phyloP scores from a whole-genome alignment of 2,888 invertebrate species.

The Dugesia japonica region DNA sequence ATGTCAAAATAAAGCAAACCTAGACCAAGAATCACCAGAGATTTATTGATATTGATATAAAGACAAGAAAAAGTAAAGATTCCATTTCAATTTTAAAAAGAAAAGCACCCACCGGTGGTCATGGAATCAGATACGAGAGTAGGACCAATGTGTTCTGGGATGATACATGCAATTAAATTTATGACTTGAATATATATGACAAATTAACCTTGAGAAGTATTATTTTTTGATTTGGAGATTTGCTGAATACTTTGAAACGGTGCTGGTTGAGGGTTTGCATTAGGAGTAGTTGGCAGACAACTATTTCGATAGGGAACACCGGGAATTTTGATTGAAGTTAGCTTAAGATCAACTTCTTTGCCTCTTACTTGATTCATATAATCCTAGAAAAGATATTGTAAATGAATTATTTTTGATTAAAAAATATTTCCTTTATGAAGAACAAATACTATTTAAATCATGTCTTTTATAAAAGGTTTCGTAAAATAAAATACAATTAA shows the following conservation, averaged over 20 bases:
- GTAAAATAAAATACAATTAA: no score
- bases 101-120: neutral
- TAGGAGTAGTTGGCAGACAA: constrained; percentile 32
- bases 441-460: no score
- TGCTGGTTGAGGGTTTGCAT: constrained; percentile 21
- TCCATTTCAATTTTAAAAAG: no score
- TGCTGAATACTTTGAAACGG: neutral
- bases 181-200: neutral
- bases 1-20: no score
- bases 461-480: no score
- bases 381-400: no score
- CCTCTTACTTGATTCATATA: constrained; percentile 84
- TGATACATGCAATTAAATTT: neutral
- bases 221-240: neutral
- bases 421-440: no score
- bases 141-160: neutral
- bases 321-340: constrained; percentile 88
- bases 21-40: no score
- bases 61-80: no score
- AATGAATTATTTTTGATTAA: no score
- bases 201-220: neutral
- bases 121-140: constrained; percentile 1
- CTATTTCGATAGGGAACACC: constrained; percentile 50
- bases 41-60: no score
- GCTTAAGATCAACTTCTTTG: constrained; percentile 82